A percentile compares a stretch with the other conserved stretches of the same genome.
Evolutionary conservation across 1,140 invertebrate genomes (phyloP).

Genomic region (Danaus melanippus): DNA sequence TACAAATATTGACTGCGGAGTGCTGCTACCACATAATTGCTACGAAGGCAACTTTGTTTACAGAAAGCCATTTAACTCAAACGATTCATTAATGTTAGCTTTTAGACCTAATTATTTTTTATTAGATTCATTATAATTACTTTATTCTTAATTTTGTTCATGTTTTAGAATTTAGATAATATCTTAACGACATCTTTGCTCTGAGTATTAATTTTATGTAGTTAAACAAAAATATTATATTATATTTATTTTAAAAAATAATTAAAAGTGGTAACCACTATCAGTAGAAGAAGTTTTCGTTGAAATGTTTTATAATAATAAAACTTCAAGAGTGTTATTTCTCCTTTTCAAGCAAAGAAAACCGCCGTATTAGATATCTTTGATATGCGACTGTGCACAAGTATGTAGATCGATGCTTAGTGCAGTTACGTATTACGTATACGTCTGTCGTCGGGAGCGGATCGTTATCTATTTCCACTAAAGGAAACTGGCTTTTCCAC

Average conservation of each 20-base stretch:
- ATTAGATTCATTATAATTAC: neutral
- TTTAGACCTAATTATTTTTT: constrained; percentile 18
- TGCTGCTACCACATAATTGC: constrained; percentile 26
- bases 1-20: constrained; percentile 30
- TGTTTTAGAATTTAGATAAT: too few relatives aligned
- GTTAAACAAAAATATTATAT: too few relatives aligned
- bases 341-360: constrained; percentile 28
- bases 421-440: constrained; percentile 63
- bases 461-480: constrained; percentile 72
- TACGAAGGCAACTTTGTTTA: constrained; percentile 25
- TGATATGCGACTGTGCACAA: constrained; percentile 48
- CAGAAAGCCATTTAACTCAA: constrained; percentile 21
- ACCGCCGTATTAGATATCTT: constrained; percentile 55
- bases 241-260: too few relatives aligned
- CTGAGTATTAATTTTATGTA: too few relatives aligned
- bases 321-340: too few relatives aligned
- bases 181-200: too few relatives aligned
- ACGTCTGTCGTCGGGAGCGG: constrained; percentile 61
- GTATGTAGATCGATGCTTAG: constrained; percentile 64
- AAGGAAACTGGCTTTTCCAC: constrained; percentile 69
- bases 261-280: too few relatives aligned
- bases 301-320: too few relatives aligned
- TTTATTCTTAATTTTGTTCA: too few relatives aligned
- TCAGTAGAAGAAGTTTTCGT: too few relatives aligned
- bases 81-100: constrained; percentile 17